Percentiles rank a stretch among this genome's conserved stretches.
These are phyloP conservation scores for Pharmacophagus antenor DNA, from an alignment of 2,888 invertebrate genomes.

Conservation along the genomic window DNA sequence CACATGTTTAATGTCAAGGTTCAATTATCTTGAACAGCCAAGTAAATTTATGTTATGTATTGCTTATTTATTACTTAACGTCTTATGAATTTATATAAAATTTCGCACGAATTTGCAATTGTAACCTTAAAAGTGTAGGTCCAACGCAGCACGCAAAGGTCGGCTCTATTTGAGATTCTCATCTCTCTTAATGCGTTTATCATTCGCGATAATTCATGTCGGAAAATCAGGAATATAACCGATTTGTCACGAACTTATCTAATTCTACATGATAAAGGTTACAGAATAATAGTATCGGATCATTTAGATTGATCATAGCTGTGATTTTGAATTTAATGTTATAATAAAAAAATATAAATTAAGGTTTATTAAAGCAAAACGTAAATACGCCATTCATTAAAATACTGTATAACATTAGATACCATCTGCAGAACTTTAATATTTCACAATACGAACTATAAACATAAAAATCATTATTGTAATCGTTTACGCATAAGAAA, in stretches of 20 bases:
- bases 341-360: neutral
- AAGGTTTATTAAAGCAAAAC: neutral
- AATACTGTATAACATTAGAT: neutral
- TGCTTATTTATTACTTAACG: neutral
- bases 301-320: neutral
- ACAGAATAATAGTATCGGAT: neutral
- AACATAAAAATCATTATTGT: neutral
- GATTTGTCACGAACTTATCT: constrained; percentile 38
- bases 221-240: constrained; percentile 34
- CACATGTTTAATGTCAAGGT: too few species aligned
- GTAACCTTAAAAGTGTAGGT: constrained; percentile 46
- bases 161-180: constrained; percentile 49
- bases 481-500: neutral
- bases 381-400: neutral
- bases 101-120: constrained; percentile 41
- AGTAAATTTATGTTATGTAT: neutral
- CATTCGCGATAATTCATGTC: constrained; percentile 34
- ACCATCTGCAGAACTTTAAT: too few species aligned
- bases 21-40: too few species aligned
- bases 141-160: constrained; percentile 47
- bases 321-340: neutral
- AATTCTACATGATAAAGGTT: constrained; percentile 26
- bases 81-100: too few species aligned
- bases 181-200: constrained; percentile 47
- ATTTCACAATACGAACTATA: neutral